These are phyloP conservation scores for Tapera naevia DNA, from an alignment of 2,797 vertebrate genomes.

Conservation along the genomic window DNA sequence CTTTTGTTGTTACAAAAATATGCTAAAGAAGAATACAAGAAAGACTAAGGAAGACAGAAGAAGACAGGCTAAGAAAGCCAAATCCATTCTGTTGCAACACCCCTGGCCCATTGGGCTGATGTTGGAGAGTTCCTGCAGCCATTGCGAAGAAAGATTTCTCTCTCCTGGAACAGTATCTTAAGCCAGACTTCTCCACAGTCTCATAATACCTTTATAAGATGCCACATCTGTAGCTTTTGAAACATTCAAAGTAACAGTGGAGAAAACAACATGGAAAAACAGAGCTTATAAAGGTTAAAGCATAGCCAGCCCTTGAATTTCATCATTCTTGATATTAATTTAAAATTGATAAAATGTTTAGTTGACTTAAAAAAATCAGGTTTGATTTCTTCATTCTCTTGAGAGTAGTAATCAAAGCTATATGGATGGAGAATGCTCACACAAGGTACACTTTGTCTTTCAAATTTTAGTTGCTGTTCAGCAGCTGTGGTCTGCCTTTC, in stretches of 20 bases:
- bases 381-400: not conserved
- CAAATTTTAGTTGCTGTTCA: not conserved
- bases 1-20: not conserved
- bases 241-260: not conserved
- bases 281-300: not conserved
- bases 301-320: not conserved
- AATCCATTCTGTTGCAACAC: not conserved
- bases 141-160: not conserved
- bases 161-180: not conserved
- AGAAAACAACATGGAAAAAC: not conserved
- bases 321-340: not conserved
- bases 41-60: not conserved
- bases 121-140: not conserved
- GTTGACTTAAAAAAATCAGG: not conserved
- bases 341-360: not conserved
- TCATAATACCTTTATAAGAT: not conserved
- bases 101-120: not conserved
- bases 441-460: not conserved
- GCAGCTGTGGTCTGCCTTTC: not conserved
- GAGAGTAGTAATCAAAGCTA: not conserved
- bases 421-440: not conserved
- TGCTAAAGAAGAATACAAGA: not conserved
- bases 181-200: not conserved
- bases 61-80: not conserved
- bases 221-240: not conserved